A percentile compares a stretch with the other conserved stretches of the same genome.
These are phyloP conservation scores for Paguma larvata DNA, from an alignment of 2,797 vertebrate species.

Conservation along the genomic window DNA sequence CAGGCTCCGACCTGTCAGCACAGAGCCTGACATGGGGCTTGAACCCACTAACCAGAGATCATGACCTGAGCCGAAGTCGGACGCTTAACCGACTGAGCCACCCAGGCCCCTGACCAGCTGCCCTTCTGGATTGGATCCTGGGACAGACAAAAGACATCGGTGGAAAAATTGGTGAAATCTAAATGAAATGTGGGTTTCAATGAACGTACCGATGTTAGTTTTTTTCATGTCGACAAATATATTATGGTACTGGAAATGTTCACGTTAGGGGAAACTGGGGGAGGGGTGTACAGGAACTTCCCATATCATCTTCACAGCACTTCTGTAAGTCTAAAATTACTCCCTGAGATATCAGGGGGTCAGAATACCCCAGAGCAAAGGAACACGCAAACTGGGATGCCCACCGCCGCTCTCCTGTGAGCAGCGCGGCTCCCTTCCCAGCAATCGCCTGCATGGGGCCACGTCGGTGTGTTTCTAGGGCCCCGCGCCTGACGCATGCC, in stretches of 20 bases:
- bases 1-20: no score
- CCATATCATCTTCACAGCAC: background rate
- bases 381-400: background rate
- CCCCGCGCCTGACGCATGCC: accelerated
- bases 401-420: background rate
- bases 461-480: background rate
- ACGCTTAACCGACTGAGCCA: no score
- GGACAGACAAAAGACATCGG: background rate
- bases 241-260: background rate
- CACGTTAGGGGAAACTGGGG: background rate
- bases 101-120: no score
- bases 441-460: background rate
- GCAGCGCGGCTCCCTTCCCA: accelerated
- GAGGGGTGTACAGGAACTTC: background rate
- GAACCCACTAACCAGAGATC: no score
- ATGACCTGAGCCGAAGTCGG: no score
- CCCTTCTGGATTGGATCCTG: background rate
- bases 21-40: no score
- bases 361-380: background rate
- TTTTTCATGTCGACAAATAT: background rate
- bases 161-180: background rate
- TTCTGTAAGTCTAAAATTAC: background rate
- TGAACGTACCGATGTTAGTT: background rate
- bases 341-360: background rate
- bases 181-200: background rate